Evolutionary conservation across 2,888 invertebrate species (phyloP), one percentile per base, ranked within the genome.

Genomic region (Amblyjoppa fuscipennis): DNA sequence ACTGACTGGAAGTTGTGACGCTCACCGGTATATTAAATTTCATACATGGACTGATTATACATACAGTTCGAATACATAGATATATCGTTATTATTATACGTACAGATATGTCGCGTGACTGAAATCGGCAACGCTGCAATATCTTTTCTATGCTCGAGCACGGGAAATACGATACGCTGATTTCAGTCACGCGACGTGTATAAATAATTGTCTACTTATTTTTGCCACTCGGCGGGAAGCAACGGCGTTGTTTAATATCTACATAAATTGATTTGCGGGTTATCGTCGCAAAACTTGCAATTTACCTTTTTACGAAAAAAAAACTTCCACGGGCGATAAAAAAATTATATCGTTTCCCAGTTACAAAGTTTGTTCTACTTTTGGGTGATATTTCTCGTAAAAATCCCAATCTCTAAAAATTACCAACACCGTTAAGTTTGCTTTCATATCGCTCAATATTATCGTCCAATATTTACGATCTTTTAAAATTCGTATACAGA

Each of bases 41-140:
- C 64, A 64, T 64, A 64, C 64, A 64, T 64, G 31, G 34, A 34
- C 11, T 34, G 16, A 64, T 64, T 64, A 64, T 64, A 64, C 34
- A 64, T 64, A 64, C 64, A 64, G 31, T 34, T 64, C 31, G 6
- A 16, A 64, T 64, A 64, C 64, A 64, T 31, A 34, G 64, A 34
- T 34, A 34, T 64, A 64, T 56, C 9, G 20, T 34, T 64, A 64
- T 31, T 64, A 64, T 64, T 34, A 64, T 31, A 64, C 34, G 13
- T 64, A 16, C 16, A 34, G 34, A 64, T 64, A 2, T 31, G 64
- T 34, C 64, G 64, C 64, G 64, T 34, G 34, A 64, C 34, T n/a
- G 31, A n/a, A 64, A 64, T 64, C 31, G 64, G 31, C 6, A 64
- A 6, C n/a, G 6, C 64, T 2, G 11, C 6, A 2, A 28, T 64